A percentile compares a stretch with the other conserved stretches of the same genome.
Evolutionary conservation across 2,888 invertebrate species (phyloP).

Genomic region (Melinaea menophilus): DNA sequence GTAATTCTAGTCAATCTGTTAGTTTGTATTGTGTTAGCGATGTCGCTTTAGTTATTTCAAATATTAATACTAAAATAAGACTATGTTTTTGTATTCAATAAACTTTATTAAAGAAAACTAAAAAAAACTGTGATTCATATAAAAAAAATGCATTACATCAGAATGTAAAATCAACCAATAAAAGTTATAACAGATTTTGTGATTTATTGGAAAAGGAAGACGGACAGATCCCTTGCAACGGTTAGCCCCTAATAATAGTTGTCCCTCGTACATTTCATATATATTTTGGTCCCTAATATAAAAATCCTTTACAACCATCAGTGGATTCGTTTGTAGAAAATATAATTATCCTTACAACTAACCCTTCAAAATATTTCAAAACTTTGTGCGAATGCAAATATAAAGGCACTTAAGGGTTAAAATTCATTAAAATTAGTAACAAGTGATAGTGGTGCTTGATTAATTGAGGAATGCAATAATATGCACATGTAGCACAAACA

Average conservation of each 20-base stretch:
- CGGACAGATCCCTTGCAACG: conserved; percentile 10
- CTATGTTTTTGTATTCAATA: conserved; percentile 52
- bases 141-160: conserved; percentile 51
- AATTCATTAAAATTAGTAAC: neutral
- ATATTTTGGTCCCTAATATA: conserved; percentile 22
- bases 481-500: neutral
- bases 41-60: conserved; percentile 52
- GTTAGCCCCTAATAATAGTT: too few species aligned
- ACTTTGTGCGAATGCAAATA: conserved; percentile 26
- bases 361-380: conserved; percentile 24
- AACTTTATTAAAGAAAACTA: conserved; percentile 53
- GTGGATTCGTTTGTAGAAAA: conserved; percentile 7
- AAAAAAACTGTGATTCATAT: conserved; percentile 45
- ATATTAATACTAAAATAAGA: conserved; percentile 36
- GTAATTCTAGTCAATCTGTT: conserved; percentile 61
- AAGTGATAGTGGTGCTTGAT: neutral
- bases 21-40: conserved; percentile 18
- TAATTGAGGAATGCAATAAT: neutral
- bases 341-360: conserved; percentile 27
- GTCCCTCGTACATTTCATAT: neutral
- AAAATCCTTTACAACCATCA: conserved; percentile 15
- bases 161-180: conserved; percentile 67
- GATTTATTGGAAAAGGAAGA: conserved; percentile 46
- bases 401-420: conserved; percentile 27
- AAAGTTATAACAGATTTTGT: conserved; percentile 60